phyloP scores from a whole-genome alignment of 1,140 invertebrate genomes.

The Zaprionus camerounensis region DNA sequence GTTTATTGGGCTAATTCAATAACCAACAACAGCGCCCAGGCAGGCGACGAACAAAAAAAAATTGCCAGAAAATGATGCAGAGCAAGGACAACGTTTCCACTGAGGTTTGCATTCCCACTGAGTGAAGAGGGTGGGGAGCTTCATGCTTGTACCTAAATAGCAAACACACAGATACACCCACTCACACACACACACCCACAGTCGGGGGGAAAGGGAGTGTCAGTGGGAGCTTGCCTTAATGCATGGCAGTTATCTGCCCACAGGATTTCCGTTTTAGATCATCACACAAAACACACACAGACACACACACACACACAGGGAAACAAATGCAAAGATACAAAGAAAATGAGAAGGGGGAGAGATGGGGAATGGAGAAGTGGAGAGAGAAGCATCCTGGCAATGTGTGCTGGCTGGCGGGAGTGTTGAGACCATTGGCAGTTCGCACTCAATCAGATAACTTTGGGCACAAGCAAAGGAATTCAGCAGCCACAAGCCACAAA shows the following conservation, averaged over 20 bases:
- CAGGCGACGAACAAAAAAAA: constrained; percentile 33
- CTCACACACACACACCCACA: constrained; percentile 7
- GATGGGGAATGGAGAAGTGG: neutral
- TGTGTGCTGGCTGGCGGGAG: constrained; percentile 44
- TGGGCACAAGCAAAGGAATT: constrained; percentile 62
- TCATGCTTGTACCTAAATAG: constrained; percentile 39
- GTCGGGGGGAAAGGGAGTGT: neutral
- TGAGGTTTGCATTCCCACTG: constrained; percentile 22
- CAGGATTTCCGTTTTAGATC: constrained; percentile 83
- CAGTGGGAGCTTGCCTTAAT: constrained; percentile 39
- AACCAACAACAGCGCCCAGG: constrained; percentile 72
- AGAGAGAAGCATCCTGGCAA: constrained; percentile 17
- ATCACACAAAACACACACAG: constrained; percentile 58
- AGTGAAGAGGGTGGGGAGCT: neutral
- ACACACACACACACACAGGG: constrained; percentile 13
- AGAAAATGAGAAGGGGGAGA: neutral
- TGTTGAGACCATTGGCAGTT: constrained; percentile 66
- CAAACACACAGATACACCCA: constrained; percentile 20
- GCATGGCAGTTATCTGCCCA: constrained; percentile 78
- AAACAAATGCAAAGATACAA: constrained; percentile 7
- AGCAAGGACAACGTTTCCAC: constrained; percentile 48
- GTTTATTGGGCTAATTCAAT: constrained; percentile 84
- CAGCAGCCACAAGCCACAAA: constrained; percentile 56
- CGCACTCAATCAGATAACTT: constrained; percentile 83
- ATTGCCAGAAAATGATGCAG: neutral